Evolutionary conservation across 1,140 invertebrate species (phyloP).

Genomic region (Saccostrea echinata): DNA sequence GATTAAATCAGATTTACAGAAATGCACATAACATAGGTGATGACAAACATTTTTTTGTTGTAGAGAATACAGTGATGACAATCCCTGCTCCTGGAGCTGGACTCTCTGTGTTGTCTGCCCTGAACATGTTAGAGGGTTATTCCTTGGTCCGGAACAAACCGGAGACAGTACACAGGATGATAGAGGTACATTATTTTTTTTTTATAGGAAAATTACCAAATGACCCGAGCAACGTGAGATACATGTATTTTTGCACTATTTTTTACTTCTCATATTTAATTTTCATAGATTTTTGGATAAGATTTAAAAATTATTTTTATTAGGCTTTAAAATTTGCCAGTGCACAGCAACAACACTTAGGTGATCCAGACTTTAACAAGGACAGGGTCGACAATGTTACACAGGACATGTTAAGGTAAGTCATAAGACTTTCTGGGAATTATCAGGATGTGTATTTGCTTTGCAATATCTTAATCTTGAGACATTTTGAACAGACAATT

Average conservation of each 20-base stretch:
- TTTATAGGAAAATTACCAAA: too few species aligned
- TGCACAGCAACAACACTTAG: slow-evolving; percentile 89
- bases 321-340: slow-evolving; percentile 96
- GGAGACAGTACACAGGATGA: slow-evolving; percentile 67
- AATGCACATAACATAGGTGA: neutral
- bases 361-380: slow-evolving; percentile 85
- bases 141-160: slow-evolving; percentile 58
- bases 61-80: slow-evolving; percentile 67
- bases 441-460: neutral
- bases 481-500: neutral
- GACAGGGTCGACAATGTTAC: slow-evolving; percentile 61
- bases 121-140: slow-evolving; percentile 74
- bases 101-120: slow-evolving; percentile 67
- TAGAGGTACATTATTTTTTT: slow-evolving; percentile 67
- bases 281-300: slow-evolving; percentile 14
- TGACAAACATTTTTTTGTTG: neutral
- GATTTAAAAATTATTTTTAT: slow-evolving; percentile 39
- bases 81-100: slow-evolving; percentile 71
- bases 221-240: too few species aligned
- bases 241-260: neutral
- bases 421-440: neutral
- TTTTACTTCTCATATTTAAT: too few species aligned
- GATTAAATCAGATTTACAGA: too few species aligned
- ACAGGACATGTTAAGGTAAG: slow-evolving; percentile 62
- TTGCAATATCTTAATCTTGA: neutral